Evolutionary conservation across 1,140 invertebrate genomes (phyloP).

Genomic region (Oryzaephilus surinamensis): DNA sequence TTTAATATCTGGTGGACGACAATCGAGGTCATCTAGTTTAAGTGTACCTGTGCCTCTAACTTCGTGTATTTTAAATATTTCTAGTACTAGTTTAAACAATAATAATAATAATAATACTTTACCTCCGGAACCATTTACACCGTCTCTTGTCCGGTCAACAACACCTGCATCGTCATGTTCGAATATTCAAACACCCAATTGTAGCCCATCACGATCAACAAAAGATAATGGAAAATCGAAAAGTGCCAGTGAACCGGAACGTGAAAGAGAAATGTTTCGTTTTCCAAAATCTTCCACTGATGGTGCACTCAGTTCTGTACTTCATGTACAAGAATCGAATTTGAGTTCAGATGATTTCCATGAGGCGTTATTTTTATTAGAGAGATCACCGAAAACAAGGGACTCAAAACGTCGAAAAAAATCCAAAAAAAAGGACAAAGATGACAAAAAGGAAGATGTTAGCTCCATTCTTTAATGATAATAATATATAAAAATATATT

Average conservation of each 20-base stretch:
- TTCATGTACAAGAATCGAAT: constrained; percentile 48
- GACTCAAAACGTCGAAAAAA: constrained; percentile 36
- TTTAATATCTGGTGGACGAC: constrained; percentile 31
- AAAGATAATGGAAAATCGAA: constrained; percentile 37
- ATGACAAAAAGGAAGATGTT: constrained; percentile 32
- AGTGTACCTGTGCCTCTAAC: constrained; percentile 37
- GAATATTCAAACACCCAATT: constrained; percentile 23
- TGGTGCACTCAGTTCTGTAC: constrained; percentile 46
- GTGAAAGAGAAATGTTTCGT: constrained; percentile 42
- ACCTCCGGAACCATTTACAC: constrained; percentile 33
- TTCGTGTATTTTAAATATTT: constrained; percentile 32
- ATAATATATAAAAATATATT: too few relatives aligned
- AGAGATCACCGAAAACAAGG: constrained; percentile 42
- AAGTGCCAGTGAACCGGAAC: constrained; percentile 43
- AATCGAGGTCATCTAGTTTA: constrained; percentile 40
- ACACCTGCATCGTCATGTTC: constrained; percentile 29
- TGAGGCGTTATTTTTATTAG: constrained; percentile 46
- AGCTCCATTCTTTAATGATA: constrained; percentile 28
- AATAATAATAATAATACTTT: constrained; percentile 16
- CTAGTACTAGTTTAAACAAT: constrained; percentile 32
- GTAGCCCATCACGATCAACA: constrained; percentile 20
- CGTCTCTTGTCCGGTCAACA: constrained; percentile 30
- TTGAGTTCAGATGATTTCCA: constrained; percentile 52
- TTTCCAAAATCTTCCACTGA: constrained; percentile 49
- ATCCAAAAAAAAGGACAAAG: constrained; percentile 37